Percentiles rank a stretch among this genome's conserved stretches.
phyloP scores from a whole-genome alignment of 2,888 invertebrate genomes.

The Synergus gifuensis region DNA sequence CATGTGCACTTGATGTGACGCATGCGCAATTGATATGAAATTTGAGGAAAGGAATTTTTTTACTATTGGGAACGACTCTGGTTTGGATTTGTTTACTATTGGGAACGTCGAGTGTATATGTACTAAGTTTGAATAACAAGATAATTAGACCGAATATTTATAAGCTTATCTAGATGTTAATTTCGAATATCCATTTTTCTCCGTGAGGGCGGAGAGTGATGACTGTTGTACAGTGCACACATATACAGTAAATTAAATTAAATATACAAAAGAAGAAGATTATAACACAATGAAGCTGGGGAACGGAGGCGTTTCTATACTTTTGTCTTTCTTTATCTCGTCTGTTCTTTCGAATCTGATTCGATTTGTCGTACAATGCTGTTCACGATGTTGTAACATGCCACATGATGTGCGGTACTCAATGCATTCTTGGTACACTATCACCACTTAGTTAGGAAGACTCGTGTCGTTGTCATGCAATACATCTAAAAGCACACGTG shows the following conservation, averaged over 20 bases:
- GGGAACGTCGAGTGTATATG: too few species aligned
- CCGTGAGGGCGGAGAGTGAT: not conserved
- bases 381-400: constrained; percentile 64
- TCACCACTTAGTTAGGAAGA: constrained; percentile 27
- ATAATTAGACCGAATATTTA: too few species aligned
- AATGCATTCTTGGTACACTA: constrained; percentile 1
- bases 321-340: constrained; percentile 26
- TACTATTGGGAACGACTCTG: too few species aligned
- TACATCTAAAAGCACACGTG: constrained; percentile 4
- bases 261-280: constrained; percentile 10
- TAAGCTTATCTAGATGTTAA: too few species aligned
- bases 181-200: too few species aligned
- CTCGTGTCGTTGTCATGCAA: not conserved
- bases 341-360: constrained; percentile 19
- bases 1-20: too few species aligned
- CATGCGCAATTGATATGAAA: too few species aligned
- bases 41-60: too few species aligned
- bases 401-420: constrained; percentile 39
- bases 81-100: too few species aligned
- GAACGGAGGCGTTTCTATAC: constrained; percentile 33
- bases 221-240: not conserved
- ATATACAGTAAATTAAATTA: constrained; percentile 23
- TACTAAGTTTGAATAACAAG: too few species aligned
- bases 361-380: constrained; percentile 65
- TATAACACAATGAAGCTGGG: not conserved